phyloP scores from a whole-genome alignment of 2,797 vertebrate species.

The Argentina silus region DNA sequence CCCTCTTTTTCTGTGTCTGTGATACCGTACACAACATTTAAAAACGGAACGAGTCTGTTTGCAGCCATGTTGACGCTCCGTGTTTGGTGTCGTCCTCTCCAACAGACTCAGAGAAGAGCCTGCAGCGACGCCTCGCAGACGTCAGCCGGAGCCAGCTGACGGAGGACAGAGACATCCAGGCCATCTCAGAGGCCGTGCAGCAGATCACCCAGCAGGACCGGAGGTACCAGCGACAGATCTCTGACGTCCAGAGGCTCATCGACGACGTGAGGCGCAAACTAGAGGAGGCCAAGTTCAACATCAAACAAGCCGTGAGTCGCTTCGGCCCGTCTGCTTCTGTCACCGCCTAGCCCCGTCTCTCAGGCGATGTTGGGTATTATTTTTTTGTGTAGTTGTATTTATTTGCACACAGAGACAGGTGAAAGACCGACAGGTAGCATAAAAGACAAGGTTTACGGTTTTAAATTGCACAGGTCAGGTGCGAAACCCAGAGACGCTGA shows the following conservation, averaged over 20 bases:
- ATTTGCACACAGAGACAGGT: no score
- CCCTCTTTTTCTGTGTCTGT: no score
- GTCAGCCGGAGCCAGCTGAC: constrained; percentile 70
- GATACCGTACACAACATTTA: no score
- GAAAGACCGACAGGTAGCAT: no score
- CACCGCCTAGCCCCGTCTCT: no score
- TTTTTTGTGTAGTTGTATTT: no score
- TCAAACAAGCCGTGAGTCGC: constrained; percentile 72
- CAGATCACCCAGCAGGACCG: constrained; percentile 57
- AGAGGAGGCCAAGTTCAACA: constrained; percentile 57
- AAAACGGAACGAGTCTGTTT: no score
- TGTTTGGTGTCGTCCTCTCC: neutral
- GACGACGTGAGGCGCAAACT: constrained; percentile 74
- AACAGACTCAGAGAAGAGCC: constrained; percentile 74
- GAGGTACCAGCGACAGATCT: constrained; percentile 70
- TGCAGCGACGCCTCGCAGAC: constrained; percentile 74
- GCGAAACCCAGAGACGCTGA: no score
- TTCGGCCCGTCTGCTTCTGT: no score
- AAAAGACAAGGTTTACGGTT: no score
- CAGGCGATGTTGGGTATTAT: no score
- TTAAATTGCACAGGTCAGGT: no score
- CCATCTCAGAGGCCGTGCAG: constrained; percentile 51
- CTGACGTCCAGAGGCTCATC: constrained; percentile 71
- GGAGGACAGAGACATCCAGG: constrained; percentile 67
- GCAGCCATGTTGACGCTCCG: neutral